Base-by-base conservation (phyloP, 2,113 vertebrate genomes). In the Xyliphius kryptos region DNA sequence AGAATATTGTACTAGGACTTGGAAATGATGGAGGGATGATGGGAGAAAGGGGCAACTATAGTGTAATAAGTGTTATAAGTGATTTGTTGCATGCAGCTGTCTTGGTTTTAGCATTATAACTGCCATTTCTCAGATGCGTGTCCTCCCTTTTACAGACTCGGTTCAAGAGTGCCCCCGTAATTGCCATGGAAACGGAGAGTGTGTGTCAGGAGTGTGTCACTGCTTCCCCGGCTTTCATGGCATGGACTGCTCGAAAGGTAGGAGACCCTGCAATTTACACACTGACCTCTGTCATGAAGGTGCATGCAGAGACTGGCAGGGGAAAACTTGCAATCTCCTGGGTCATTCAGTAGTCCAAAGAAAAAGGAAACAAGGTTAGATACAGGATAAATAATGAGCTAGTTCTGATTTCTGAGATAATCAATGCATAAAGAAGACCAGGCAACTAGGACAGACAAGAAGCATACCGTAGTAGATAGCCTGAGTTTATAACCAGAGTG, bases 171-270 rank as follows among this genome's bases (percentile, higher is more conserved):
- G 96, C 79, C 96, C 94, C 32, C 90, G 91, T 26, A 97, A 98
- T 75, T 99, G 96, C 79, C 95, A 97, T 62, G 94, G 96, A 40
- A 99, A 99, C 68, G 96, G 96, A 1, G 96, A 99, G 79, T 99
- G 96, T 56, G 93, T 97, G 15, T 98, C 96, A 3, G 96, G 96
- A 47, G 81, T 94, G 67, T 99, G 96, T 80, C 95, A 97, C 79
- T 99, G 96, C 70, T 99, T 98, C 73, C 94, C 96, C 6, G 95
- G 96, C 73, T 99, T 97, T 80, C 92, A 97, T 13, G 95, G 95
- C 76, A 92, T 94, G 75, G 96, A 99, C 72, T 99, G 96, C 73
- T 91, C 93, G 74, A 98, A 98, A 97, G 95, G 96, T 99, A 94
- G 62, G 57, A 56, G 74, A 69, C 53, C 49, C 54, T 49, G 50